These are phyloP conservation scores for Lepisosteus oculatus DNA, from an alignment of 2,113 vertebrate species.

Conservation along the genomic window DNA sequence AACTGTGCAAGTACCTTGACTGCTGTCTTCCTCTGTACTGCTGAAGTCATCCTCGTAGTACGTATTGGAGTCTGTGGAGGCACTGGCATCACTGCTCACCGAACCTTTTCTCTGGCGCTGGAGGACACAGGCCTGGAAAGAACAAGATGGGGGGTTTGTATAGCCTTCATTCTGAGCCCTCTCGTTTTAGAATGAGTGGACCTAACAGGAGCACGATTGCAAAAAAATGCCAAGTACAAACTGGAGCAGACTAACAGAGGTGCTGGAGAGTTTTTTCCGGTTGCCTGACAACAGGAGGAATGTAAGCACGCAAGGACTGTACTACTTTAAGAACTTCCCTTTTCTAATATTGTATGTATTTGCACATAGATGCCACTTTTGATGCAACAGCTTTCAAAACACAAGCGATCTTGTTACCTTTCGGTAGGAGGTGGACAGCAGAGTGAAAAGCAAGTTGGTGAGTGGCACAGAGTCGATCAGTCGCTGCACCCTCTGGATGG, in stretches of 20 bases:
- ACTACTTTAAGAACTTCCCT: too few relatives aligned
- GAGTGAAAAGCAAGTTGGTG: conserved; percentile 88
- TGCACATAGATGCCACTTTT: too few relatives aligned
- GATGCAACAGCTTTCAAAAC: too few relatives aligned
- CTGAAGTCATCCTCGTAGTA: conserved; percentile 98
- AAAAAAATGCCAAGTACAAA: background rate
- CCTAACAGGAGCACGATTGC: conserved; percentile 1
- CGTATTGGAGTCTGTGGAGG: conserved; percentile 96
- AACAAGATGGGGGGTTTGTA: background rate
- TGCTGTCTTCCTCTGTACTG: conserved; percentile 98
- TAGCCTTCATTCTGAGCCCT: too few relatives aligned
- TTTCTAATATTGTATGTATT: too few relatives aligned
- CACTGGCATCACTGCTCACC: conserved; percentile 93
- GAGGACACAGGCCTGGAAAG: conserved; percentile 85
- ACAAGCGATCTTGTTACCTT: conserved; percentile 68
- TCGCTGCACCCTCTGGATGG: conserved; percentile 92
- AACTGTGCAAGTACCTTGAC: conserved; percentile 76
- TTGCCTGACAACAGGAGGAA: too few relatives aligned
- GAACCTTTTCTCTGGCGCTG: conserved; percentile 97
- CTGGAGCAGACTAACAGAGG: background rate
- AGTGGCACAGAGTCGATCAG: conserved; percentile 94
- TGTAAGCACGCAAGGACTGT: too few relatives aligned
- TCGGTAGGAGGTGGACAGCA: conserved; percentile 93
- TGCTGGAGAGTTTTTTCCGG: too few relatives aligned
- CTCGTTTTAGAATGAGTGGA: background rate